Conservation (phyloP, 2,797 vertebrate genomes). For the Nannoperca australis region DNA sequence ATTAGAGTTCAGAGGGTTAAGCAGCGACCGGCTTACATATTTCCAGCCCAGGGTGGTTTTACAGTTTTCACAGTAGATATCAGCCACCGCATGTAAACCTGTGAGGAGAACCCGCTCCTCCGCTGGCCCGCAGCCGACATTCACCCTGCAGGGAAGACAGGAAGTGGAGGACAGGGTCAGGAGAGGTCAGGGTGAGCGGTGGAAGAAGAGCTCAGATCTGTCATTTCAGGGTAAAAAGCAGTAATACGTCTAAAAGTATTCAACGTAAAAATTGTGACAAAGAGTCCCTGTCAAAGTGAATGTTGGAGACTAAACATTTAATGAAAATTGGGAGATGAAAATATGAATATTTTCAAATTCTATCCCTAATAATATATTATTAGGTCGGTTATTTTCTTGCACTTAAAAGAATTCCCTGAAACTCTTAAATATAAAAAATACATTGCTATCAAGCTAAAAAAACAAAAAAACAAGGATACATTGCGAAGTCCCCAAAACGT, state of each 20-base stretch:
- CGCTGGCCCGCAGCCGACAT: slow-evolving; percentile 96
- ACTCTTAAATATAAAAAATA: background rate
- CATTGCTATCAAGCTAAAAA: background rate
- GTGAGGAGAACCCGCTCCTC: slow-evolving; percentile 98
- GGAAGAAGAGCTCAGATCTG: background rate
- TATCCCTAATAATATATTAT: too few relatives aligned
- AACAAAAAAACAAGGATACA: background rate
- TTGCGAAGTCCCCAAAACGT: background rate
- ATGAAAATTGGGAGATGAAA: background rate
- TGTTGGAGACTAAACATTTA: background rate
- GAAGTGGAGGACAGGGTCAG: slow-evolving; percentile 10
- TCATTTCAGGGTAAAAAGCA: background rate
- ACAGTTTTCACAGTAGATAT: slow-evolving; percentile 99
- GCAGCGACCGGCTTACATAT: slow-evolving; percentile 88
- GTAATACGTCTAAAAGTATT: background rate
- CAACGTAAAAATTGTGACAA: background rate
- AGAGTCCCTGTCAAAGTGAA: background rate
- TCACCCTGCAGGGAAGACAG: slow-evolving; percentile 86
- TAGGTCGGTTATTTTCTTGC: background rate
- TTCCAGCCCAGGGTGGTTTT: slow-evolving; percentile 99
- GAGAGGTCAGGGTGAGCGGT: background rate
- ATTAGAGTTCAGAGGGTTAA: too few relatives aligned
- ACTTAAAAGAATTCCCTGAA: background rate
- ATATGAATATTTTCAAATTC: background rate
- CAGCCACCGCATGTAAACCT: slow-evolving; percentile 96